phyloP scores from a whole-genome alignment of 1,140 invertebrate genomes.

The Leucophenga varia region DNA sequence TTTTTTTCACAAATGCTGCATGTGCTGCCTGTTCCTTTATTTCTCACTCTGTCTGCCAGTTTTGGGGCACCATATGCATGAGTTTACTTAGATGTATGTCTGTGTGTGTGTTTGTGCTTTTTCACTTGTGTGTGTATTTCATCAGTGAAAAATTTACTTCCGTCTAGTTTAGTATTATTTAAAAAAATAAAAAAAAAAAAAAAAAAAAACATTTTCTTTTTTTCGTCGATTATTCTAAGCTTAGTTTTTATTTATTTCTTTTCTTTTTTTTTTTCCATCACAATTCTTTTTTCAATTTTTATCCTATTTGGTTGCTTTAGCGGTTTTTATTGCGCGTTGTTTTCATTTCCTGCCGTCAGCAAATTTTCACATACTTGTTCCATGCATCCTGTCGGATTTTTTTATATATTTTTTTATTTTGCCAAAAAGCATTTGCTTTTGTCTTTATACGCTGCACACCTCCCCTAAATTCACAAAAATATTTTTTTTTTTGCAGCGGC shows the following conservation, averaged over 20 bases:
- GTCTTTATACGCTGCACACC: too few species aligned
- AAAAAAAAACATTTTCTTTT: constrained; percentile 28
- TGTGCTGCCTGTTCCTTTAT: too few species aligned
- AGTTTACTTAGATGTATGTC: too few species aligned
- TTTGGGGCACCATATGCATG: too few species aligned
- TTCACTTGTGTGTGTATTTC: constrained; percentile 26
- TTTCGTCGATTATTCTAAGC: constrained; percentile 24
- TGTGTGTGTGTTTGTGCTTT: too few species aligned
- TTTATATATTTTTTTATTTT: constrained; percentile 26
- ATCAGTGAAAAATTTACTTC: constrained; percentile 3
- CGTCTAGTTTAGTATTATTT: too few species aligned
- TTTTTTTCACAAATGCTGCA: too few species aligned
- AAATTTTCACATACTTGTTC: constrained; percentile 27
- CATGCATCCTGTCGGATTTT: constrained; percentile 2
- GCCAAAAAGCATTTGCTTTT: constrained; percentile 2
- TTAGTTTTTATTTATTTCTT: constrained; percentile 20
- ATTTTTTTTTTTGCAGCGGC: too few species aligned
- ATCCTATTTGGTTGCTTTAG: neutral
- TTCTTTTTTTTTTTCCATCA: constrained; percentile 24
- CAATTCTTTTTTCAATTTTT: constrained; percentile 13
- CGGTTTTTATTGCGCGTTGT: constrained; percentile 1
- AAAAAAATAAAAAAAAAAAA: too few species aligned
- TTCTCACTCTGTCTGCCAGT: too few species aligned
- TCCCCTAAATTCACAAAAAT: too few species aligned
- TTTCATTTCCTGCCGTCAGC: constrained; percentile 29